phyloP scores from a whole-genome alignment of 2,888 invertebrate genomes.

The Luffia ferchaultella region DNA sequence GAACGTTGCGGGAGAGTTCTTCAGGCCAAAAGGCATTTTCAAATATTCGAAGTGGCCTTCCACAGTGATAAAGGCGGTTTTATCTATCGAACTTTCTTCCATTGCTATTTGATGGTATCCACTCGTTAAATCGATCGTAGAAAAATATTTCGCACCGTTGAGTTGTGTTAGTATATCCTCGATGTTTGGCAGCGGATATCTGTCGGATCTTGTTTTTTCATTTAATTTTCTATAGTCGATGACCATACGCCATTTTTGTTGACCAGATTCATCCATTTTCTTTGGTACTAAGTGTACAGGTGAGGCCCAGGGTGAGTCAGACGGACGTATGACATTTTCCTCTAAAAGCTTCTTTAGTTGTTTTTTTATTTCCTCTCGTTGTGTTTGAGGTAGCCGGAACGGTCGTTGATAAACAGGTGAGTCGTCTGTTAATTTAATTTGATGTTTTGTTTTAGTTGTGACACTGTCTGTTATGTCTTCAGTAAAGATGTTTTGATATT shows the following conservation, averaged over 20 bases:
- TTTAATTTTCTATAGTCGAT: slow-evolving; percentile 13
- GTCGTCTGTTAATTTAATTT: background rate
- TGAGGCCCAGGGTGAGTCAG: slow-evolving; percentile 14
- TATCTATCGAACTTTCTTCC: background rate
- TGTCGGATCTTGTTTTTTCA: slow-evolving; percentile 14
- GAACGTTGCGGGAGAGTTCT: slow-evolving; percentile 5
- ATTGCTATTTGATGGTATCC: slow-evolving; percentile 11
- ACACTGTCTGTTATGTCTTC: background rate
- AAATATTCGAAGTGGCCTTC: slow-evolving; percentile 8
- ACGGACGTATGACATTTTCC: slow-evolving; percentile 13
- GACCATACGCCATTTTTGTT: slow-evolving; percentile 13
- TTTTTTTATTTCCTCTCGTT: background rate
- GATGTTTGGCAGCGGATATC: slow-evolving; percentile 11
- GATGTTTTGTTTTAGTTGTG: background rate
- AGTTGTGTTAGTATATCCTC: slow-evolving; percentile 12
- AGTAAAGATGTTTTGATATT: background rate
- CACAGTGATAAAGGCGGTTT: slow-evolving; percentile 5
- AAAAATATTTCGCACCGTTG: slow-evolving; percentile 11
- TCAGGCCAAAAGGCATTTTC: slow-evolving; percentile 4
- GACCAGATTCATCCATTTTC: slow-evolving; percentile 13
- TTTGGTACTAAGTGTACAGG: slow-evolving; percentile 16
- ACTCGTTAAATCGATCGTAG: slow-evolving; percentile 10
- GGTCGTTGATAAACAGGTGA: background rate
- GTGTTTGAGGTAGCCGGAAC: background rate
- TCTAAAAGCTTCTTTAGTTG: background rate